phyloP scores from a whole-genome alignment of 1,140 invertebrate genomes.

The Pseudachorutes palmiensis region DNA sequence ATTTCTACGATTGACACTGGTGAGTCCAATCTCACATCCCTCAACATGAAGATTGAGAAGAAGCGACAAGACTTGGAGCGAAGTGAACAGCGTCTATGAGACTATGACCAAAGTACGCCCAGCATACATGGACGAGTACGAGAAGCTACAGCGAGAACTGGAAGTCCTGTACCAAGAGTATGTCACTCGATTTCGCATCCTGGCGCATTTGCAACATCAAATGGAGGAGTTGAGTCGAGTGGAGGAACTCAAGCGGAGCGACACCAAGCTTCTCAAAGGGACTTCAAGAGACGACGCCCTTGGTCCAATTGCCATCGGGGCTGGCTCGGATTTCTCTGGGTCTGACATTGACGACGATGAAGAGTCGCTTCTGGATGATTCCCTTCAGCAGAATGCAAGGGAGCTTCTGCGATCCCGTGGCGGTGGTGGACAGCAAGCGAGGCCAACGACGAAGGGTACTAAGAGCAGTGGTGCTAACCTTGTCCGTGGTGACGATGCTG shows the following conservation, averaged over 20 bases:
- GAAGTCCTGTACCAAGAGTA: conserved; percentile 79
- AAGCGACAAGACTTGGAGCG: conserved; percentile 79
- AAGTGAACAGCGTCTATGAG: conserved; percentile 81
- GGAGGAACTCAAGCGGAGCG: conserved; percentile 43
- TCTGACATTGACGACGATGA: conserved; percentile 16
- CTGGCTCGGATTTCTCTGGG: conserved; percentile 23
- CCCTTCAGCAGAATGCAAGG: not conserved
- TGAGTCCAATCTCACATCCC: conserved; percentile 69
- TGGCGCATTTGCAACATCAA: conserved; percentile 70
- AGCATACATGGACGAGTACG: conserved; percentile 94
- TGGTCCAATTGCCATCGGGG: conserved; percentile 20
- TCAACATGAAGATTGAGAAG: conserved; percentile 87
- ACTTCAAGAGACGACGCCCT: conserved; percentile 50
- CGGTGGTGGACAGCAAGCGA: not conserved
- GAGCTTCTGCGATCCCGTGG: not conserved
- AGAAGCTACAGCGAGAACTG: conserved; percentile 77
- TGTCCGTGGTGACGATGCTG: no score
- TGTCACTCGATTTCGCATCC: conserved; percentile 73
- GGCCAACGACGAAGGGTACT: not conserved
- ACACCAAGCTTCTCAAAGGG: conserved; percentile 48
- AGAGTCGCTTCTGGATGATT: conserved; percentile 14
- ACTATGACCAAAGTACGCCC: conserved; percentile 93
- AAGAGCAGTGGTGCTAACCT: no score
- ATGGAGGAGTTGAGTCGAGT: conserved; percentile 59
- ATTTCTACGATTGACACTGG: conserved; percentile 71